phyloP scores from a whole-genome alignment of 2,113 vertebrate genomes.

The Psammodynastes pulverulentus region DNA sequence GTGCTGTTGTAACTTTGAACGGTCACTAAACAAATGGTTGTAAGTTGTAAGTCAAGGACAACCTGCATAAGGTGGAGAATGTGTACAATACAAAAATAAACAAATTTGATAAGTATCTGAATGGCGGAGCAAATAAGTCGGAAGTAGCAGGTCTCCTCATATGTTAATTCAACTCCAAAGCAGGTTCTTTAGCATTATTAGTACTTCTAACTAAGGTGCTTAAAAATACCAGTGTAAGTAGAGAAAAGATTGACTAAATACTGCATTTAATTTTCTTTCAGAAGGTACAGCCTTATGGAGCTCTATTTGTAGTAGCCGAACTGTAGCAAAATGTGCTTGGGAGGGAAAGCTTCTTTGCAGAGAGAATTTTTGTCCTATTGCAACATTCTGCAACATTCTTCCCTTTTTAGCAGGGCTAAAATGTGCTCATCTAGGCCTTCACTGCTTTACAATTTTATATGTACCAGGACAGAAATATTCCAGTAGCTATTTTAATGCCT shows the following conservation, averaged over 20 bases:
- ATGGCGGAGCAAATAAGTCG: background rate
- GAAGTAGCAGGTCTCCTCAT: background rate
- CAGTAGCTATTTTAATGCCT: background rate
- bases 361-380: background rate
- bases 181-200: background rate
- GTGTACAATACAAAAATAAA: background rate
- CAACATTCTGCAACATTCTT: background rate
- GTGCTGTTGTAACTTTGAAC: background rate
- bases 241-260: background rate
- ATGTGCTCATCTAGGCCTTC: background rate
- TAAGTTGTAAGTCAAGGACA: background rate
- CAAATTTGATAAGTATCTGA: background rate
- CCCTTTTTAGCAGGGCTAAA: background rate
- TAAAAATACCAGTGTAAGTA: background rate
- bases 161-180: background rate
- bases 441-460: background rate
- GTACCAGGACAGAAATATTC: background rate
- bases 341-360: background rate
- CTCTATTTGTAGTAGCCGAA: background rate
- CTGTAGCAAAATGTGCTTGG: background rate
- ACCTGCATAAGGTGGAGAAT: background rate
- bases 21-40: background rate
- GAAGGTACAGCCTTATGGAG: background rate
- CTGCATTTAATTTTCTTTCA: constrained; percentile 1
- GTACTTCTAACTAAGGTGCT: background rate